Percentiles rank a stretch among this genome's conserved stretches.
phyloP scores from a whole-genome alignment of 1,140 invertebrate species.

The Aphaenogaster ashmeadi region DNA sequence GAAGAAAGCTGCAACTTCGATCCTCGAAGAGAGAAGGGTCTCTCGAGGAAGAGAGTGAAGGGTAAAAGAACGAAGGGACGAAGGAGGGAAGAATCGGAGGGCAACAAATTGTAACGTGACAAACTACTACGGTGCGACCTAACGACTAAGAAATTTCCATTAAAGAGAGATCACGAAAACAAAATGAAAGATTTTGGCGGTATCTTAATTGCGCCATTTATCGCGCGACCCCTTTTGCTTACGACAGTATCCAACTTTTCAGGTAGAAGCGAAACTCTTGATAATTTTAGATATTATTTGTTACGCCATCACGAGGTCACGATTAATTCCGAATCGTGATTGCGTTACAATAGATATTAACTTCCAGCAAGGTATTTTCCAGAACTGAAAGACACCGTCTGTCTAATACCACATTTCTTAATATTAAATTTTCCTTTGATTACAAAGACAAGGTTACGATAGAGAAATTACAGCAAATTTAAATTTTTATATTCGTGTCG shows the following conservation, averaged over 20 bases:
- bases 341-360: not conserved
- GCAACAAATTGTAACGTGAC: slow-evolving; percentile 22
- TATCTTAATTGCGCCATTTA: slow-evolving; percentile 47
- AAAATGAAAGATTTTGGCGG: slow-evolving; percentile 31
- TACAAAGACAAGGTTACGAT: not conserved
- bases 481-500: not conserved
- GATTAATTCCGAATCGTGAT: not conserved
- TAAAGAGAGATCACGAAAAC: not conserved
- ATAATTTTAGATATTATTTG: slow-evolving; percentile 8
- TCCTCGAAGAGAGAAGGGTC: not conserved
- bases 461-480: not conserved
- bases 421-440: slow-evolving; percentile 1
- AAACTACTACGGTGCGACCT: not conserved
- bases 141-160: slow-evolving; percentile 44
- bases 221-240: slow-evolving; percentile 17
- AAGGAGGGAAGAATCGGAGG: not conserved
- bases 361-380: not conserved
- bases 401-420: not conserved
- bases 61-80: not conserved
- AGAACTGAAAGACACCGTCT: not conserved
- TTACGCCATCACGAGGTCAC: not conserved
- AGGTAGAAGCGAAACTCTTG: not conserved
- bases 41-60: not conserved
- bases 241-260: not conserved
- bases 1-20: slow-evolving; percentile 56